phyloP scores from a whole-genome alignment of 2,797 vertebrate genomes.

The Orestias chungarensis region DNA sequence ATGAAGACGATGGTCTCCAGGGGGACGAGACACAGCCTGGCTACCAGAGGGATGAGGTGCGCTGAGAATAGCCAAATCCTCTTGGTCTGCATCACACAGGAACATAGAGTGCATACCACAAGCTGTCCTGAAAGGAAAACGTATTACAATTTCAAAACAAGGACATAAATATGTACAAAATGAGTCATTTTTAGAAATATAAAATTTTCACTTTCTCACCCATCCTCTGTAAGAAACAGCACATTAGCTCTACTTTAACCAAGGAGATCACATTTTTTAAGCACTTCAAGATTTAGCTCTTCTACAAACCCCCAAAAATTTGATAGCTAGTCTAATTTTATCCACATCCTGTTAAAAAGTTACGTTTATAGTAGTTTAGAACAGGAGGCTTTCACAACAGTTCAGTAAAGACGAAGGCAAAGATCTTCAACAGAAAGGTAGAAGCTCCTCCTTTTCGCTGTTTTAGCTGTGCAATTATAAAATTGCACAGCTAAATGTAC shows the following conservation, averaged over 20 bases:
- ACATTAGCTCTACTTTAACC: conserved; percentile 42
- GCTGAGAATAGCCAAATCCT: conserved; percentile 99
- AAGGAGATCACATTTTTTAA: conserved; percentile 35
- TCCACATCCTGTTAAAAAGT: not conserved
- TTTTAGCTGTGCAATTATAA: too few relatives aligned
- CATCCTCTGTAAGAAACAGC: conserved; percentile 42
- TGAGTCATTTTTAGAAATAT: too few relatives aligned
- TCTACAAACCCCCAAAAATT: not conserved
- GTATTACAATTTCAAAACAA: not conserved
- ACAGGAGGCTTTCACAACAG: not conserved
- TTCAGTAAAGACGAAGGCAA: not conserved
- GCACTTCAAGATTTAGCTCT: conserved; percentile 6
- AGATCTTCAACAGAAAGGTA: not conserved
- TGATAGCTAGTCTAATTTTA: not conserved
- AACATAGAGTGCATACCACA: conserved; percentile 97
- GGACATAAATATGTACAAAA: not conserved
- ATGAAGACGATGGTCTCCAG: conserved; percentile 96
- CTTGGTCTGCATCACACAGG: conserved; percentile 98
- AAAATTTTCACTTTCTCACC: conserved; percentile 43
- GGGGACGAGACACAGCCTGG: conserved; percentile 94
- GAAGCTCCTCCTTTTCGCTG: too few relatives aligned
- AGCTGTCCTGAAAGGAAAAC: conserved; percentile 88
- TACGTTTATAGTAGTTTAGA: not conserved
- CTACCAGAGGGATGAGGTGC: conserved; percentile 96
- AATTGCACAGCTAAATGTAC: not conserved